Conservation (phyloP, 2,113 vertebrate genomes). For the Spilogale gracilis region DNA sequence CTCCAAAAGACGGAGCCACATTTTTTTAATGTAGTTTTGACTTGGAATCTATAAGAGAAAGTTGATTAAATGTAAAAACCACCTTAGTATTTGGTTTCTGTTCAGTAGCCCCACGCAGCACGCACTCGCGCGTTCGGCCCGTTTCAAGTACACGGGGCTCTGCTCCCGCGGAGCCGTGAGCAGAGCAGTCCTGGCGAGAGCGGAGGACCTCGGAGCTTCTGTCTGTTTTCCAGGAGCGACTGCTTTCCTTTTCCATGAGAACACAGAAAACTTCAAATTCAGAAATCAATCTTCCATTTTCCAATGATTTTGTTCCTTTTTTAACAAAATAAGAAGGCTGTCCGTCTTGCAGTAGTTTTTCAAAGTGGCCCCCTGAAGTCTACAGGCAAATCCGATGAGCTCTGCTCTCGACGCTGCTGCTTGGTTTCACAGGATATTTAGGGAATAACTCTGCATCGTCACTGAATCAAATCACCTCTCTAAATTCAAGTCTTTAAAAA, state of each 20-base stretch:
- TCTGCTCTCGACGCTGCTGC: not conserved
- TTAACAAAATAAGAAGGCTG: not conserved
- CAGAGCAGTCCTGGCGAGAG: fast-evolving
- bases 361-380: not conserved
- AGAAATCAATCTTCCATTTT: not conserved
- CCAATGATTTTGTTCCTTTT: not conserved
- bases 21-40: not conserved
- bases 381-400: not conserved
- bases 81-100: not conserved
- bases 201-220: not conserved
- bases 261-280: not conserved
- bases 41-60: not conserved
- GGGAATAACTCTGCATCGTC: not conserved
- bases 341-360: not conserved
- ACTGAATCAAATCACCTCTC: not conserved
- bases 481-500: constrained; percentile 18
- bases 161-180: fast-evolving
- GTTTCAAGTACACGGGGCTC: not conserved
- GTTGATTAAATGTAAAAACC: not conserved
- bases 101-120: fast-evolving
- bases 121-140: fast-evolving
- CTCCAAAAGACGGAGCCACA: not conserved
- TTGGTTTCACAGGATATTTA: not conserved
- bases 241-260: not conserved
- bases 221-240: not conserved